A percentile compares a stretch with the other conserved stretches of the same genome.
Evolutionary conservation across 2,113 vertebrate species (phyloP).

Genomic region (Collichthys lucidus): DNA sequence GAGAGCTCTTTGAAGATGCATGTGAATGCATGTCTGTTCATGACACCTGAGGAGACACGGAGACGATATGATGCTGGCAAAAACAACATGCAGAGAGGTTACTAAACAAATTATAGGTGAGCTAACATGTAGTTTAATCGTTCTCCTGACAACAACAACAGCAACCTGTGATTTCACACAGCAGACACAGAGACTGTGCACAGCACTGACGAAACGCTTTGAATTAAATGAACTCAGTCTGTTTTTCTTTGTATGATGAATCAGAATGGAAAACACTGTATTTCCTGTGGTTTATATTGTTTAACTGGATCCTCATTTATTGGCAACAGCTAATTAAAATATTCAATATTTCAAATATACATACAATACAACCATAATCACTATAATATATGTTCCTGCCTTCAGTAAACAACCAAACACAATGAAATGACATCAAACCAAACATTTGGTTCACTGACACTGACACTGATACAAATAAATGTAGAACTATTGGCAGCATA

Average conservation of each 20-base stretch:
- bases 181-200: too few relatives aligned
- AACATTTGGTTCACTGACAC: too few relatives aligned
- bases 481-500: too few relatives aligned
- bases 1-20: slow-evolving; percentile 6
- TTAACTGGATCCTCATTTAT: too few relatives aligned
- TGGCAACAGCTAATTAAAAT: background rate
- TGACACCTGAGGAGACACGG: background rate
- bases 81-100: background rate
- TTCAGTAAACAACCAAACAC: too few relatives aligned
- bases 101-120: background rate
- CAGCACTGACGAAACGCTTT: background rate
- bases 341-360: background rate
- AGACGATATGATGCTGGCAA: background rate
- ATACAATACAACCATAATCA: too few relatives aligned
- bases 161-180: background rate
- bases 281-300: too few relatives aligned
- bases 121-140: background rate
- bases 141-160: background rate
- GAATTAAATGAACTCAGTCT: background rate
- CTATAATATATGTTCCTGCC: too few relatives aligned
- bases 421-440: too few relatives aligned
- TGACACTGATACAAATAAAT: too few relatives aligned
- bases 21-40: slow-evolving; percentile 5
- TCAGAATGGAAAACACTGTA: too few relatives aligned
- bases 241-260: too few relatives aligned